Percentiles rank a stretch among this genome's conserved stretches.
Conservation (phyloP, 2,888 invertebrate genomes). For the Clepsis dumicolana region DNA sequence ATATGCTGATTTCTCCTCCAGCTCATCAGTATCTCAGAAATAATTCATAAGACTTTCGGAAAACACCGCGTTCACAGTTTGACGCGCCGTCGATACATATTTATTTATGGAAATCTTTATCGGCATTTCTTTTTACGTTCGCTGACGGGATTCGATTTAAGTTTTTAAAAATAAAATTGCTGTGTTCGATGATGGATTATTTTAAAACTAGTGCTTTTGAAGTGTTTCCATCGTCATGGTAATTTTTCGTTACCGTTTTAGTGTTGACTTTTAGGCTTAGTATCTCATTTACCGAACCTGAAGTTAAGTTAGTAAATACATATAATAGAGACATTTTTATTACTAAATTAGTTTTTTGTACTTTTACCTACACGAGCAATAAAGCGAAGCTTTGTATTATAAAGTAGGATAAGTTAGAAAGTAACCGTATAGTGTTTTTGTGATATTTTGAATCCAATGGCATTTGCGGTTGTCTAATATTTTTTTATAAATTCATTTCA, state of each 20-base stretch:
- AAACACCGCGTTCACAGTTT: constrained; percentile 49
- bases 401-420: no score
- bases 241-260: constrained; percentile 3
- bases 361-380: no score
- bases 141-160: constrained; percentile 27
- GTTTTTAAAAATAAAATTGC: constrained; percentile 28
- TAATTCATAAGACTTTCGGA: constrained; percentile 61
- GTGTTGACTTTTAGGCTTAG: not conserved
- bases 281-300: no score
- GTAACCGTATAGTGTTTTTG: no score
- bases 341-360: no score
- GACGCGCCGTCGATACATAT: constrained; percentile 54
- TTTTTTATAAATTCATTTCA: no score
- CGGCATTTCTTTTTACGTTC: constrained; percentile 45
- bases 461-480: no score
- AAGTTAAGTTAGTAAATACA: no score
- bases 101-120: constrained; percentile 55
- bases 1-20: constrained; percentile 63
- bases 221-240: constrained; percentile 2
- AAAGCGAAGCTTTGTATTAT: no score
- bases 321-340: no score
- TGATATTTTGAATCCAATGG: no score
- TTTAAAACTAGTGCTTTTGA: constrained; percentile 10
- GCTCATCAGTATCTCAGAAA: constrained; percentile 56
- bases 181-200: constrained; percentile 30